phyloP scores from a whole-genome alignment of 92 coral and sea anemone genomes.

The Porites cylindrica region DNA sequence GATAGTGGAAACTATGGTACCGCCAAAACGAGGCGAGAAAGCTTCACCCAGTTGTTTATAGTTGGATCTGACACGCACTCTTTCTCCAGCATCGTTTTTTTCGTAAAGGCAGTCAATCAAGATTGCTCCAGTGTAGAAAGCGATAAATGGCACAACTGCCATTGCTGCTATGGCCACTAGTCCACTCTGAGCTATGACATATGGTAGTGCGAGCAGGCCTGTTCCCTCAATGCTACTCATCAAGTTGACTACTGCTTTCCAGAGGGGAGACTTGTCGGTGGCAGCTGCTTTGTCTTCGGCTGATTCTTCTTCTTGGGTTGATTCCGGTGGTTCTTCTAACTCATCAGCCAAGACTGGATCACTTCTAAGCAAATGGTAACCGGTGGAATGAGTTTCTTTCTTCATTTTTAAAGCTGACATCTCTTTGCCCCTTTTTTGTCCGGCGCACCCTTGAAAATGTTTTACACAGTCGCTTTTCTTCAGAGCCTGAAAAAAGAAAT shows the following conservation, averaged over 20 bases:
- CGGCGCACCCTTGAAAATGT: too few species aligned
- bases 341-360: not conserved
- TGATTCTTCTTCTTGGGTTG: not conserved
- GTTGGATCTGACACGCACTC: conserved; percentile 61
- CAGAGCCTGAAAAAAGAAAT: too few species aligned
- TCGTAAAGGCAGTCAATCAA: conserved; percentile 35
- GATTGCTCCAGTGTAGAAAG: conserved; percentile 60
- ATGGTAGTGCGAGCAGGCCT: conserved; percentile 65
- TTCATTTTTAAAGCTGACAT: not conserved
- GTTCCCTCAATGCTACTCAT: conserved; percentile 55
- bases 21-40: conserved; percentile 69
- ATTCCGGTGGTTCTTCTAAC: not conserved
- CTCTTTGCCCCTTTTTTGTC: too few species aligned
- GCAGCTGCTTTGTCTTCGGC: not conserved
- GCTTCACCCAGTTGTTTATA: conserved; percentile 69
- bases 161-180: conserved; percentile 42
- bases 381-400: not conserved
- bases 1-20: conserved; percentile 45
- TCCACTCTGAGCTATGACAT: conserved; percentile 60
- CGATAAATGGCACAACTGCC: conserved; percentile 30
- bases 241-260: conserved; percentile 61
- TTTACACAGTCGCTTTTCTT: too few species aligned
- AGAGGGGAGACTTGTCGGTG: conserved; percentile 22
- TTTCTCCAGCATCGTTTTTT: conserved; percentile 36
- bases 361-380: not conserved